Conservation (phyloP, 2,888 invertebrate genomes). For the Sminthurinus aureus region DNA sequence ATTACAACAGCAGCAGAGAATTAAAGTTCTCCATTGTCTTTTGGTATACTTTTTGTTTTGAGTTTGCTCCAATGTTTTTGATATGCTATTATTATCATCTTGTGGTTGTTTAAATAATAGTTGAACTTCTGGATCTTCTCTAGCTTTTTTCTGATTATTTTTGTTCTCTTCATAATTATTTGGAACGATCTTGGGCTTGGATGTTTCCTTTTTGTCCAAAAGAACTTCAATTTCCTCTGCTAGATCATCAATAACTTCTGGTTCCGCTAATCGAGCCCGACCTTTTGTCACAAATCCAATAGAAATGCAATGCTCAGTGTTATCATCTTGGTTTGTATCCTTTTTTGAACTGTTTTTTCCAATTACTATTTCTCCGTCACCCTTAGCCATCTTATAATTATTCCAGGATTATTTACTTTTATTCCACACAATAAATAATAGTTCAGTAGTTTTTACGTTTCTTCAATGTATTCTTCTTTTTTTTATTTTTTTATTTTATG, state of each 20-base stretch:
- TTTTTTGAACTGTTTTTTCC: no score
- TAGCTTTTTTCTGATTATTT: neutral
- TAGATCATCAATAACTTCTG: conserved; percentile 19
- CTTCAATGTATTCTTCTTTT: no score
- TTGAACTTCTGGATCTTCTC: neutral
- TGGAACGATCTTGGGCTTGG: neutral
- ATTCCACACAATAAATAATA: no score
- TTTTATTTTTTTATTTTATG: no score
- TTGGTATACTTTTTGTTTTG: neutral
- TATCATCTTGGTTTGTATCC: no score
- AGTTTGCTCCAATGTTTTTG: no score
- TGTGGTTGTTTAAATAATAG: neutral
- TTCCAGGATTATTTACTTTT: no score
- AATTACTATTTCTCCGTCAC: no score
- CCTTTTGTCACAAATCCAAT: conserved; percentile 31
- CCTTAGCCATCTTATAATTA: no score
- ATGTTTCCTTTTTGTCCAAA: neutral
- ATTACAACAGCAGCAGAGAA: neutral
- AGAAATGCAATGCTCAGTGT: neutral
- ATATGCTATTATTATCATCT: neutral
- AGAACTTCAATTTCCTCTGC: conserved; percentile 27
- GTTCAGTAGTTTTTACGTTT: no score
- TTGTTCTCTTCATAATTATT: neutral
- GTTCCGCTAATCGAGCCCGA: conserved; percentile 23
- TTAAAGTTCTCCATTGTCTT: neutral